Percentiles rank a stretch among this genome's conserved stretches.
These are phyloP conservation scores for Pygoscelis antarcticus DNA, from an alignment of 2,113 vertebrate genomes.

Conservation along the genomic window DNA sequence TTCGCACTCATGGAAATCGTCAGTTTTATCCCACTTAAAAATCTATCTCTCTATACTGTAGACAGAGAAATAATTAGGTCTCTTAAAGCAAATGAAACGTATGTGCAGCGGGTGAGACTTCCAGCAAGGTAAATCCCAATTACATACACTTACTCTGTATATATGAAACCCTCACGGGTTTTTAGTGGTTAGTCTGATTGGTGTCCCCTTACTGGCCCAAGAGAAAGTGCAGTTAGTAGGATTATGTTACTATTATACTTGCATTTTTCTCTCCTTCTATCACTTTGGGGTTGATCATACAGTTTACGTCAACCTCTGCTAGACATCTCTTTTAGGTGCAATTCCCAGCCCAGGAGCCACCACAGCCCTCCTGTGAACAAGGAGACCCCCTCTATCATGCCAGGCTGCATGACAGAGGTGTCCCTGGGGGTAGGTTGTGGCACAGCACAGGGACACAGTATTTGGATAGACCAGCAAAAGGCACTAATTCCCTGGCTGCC, in stretches of 20 bases:
- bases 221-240: conserved; percentile 11
- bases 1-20: neutral
- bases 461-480: neutral
- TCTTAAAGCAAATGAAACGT: conserved; percentile 1
- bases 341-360: neutral
- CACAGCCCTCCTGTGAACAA: neutral
- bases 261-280: conserved; percentile 36
- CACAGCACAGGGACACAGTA: neutral
- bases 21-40: neutral
- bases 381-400: neutral
- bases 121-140: conserved; percentile 28
- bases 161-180: conserved; percentile 5
- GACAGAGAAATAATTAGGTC: neutral
- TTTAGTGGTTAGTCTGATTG: conserved; percentile 26
- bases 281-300: neutral
- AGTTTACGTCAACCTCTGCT: neutral
- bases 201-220: conserved; percentile 23
- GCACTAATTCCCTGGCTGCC: neutral
- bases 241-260: conserved; percentile 7
- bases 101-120: neutral
- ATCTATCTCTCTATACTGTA: neutral
- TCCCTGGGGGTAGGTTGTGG: neutral
- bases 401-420: neutral
- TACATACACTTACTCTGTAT: neutral
- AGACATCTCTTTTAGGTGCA: neutral